These are phyloP conservation scores for Drosophila multiciliata DNA, from an alignment of 2,888 invertebrate genomes.

Conservation along the genomic window DNA sequence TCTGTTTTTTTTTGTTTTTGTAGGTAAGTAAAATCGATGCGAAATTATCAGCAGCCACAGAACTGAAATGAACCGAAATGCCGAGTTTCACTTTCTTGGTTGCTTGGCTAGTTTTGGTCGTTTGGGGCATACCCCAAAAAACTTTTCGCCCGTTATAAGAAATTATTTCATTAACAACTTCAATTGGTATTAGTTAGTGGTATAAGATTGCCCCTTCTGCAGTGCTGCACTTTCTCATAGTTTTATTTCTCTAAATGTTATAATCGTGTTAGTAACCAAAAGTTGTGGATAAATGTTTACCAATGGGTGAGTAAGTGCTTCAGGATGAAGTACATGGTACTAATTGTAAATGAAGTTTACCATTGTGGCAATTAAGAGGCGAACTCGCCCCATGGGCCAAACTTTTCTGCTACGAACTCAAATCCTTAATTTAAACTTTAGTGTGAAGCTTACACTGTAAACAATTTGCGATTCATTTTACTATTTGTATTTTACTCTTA, in stretches of 20 bases:
- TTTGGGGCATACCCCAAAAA: constrained; percentile 19
- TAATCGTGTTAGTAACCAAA: constrained; percentile 75
- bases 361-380: constrained; percentile 56
- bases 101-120: constrained; percentile 5
- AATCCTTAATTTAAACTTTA: constrained; percentile 18
- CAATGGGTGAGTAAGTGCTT: constrained; percentile 66
- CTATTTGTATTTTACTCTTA: no score
- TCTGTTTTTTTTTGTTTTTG: constrained; percentile 3
- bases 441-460: constrained; percentile 1
- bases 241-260: constrained; percentile 69
- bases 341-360: constrained; percentile 78
- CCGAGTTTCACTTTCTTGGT: constrained; percentile 71
- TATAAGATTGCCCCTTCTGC: constrained; percentile 42
- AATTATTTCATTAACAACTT: constrained; percentile 79
- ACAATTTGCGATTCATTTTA: neutral
- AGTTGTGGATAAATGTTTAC: constrained; percentile 76
- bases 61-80: constrained; percentile 61
- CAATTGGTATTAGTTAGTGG: constrained; percentile 69
- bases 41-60: constrained; percentile 48
- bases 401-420: constrained; percentile 12
- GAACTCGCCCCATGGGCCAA: constrained; percentile 14
- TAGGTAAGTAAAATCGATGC: constrained; percentile 59
- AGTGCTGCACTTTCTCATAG: constrained; percentile 48
- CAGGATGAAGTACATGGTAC: constrained; percentile 57
- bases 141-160: constrained; percentile 61